Evolutionary conservation across 2,888 invertebrate species (phyloP).

Genomic region (Drosophila neonasuta): DNA sequence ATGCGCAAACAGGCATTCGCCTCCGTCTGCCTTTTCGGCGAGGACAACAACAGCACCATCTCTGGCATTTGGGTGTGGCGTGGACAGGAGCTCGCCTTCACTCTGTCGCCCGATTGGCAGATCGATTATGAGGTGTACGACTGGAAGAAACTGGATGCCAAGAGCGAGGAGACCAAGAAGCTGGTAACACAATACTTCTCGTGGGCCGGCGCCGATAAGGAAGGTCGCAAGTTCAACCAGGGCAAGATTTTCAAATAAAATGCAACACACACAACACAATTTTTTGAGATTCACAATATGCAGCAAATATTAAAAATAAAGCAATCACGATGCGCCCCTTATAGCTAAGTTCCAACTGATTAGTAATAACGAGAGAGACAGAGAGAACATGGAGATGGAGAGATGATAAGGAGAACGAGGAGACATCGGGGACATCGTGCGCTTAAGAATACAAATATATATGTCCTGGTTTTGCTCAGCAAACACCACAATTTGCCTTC

Average conservation of each 20-base stretch:
- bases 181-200: conserved; percentile 94
- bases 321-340: conserved; percentile 46
- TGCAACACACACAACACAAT: conserved; percentile 17
- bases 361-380: conserved; percentile 52
- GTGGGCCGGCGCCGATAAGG: conserved; percentile 93
- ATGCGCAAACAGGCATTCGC: conserved; percentile 98
- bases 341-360: conserved; percentile 65
- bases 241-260: conserved; percentile 98
- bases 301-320: conserved; percentile 12
- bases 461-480: conserved; percentile 56
- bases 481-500: conserved; percentile 46
- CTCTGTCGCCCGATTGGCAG: conserved; percentile 96
- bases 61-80: conserved; percentile 99
- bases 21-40: conserved; percentile 95
- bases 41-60: conserved; percentile 95
- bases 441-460: conserved; percentile 46
- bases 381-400: background rate
- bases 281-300: conserved; percentile 56
- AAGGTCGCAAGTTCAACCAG: conserved; percentile 97
- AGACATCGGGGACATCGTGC: conserved; percentile 47
- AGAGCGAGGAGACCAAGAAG: conserved; percentile 90
- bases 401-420: background rate
- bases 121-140: conserved; percentile 97
- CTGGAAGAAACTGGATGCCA: conserved; percentile 96
- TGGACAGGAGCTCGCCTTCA: conserved; percentile 96